Conservation (phyloP, 1,140 invertebrate species). For the Scaptomyza montana region DNA sequence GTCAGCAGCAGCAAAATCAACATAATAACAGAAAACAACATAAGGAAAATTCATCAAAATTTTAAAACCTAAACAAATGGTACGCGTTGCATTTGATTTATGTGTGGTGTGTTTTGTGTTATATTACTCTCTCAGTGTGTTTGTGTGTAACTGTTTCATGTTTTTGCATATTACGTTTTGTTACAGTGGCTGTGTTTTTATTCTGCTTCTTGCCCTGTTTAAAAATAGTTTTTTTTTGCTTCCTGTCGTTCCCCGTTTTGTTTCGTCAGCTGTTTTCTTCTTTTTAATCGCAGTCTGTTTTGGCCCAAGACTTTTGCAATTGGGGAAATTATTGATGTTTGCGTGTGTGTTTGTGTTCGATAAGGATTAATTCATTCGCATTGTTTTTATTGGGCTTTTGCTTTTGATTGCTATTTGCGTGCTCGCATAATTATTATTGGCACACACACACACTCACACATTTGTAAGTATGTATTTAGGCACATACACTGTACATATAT, state of each 20-base stretch:
- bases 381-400: constrained; percentile 42
- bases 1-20: constrained; percentile 16
- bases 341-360: constrained; percentile 9
- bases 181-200: constrained; percentile 21
- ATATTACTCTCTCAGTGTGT: constrained; percentile 1
- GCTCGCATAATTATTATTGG: constrained; percentile 36
- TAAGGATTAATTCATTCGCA: constrained; percentile 25
- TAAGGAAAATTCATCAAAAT: constrained; percentile 17
- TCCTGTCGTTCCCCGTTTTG: constrained; percentile 1
- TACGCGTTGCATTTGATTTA: constrained; percentile 38
- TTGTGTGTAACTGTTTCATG: constrained; percentile 8
- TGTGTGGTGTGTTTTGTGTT: constrained; percentile 9
- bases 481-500: constrained; percentile 15
- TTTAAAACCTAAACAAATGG: constrained; percentile 72
- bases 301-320: constrained; percentile 33
- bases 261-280: constrained; percentile 65
- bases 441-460: constrained; percentile 10
- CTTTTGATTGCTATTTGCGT: constrained; percentile 41
- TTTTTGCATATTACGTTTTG: constrained; percentile 34
- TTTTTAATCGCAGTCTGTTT: constrained; percentile 49
- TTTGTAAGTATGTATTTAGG: neutral
- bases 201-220: constrained; percentile 32
- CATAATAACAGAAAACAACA: neutral
- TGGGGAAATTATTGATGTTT: constrained; percentile 45
- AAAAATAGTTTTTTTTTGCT: constrained; percentile 40